Conservation (phyloP, 2,113 vertebrate genomes). For the Carassius auratus region DNA sequence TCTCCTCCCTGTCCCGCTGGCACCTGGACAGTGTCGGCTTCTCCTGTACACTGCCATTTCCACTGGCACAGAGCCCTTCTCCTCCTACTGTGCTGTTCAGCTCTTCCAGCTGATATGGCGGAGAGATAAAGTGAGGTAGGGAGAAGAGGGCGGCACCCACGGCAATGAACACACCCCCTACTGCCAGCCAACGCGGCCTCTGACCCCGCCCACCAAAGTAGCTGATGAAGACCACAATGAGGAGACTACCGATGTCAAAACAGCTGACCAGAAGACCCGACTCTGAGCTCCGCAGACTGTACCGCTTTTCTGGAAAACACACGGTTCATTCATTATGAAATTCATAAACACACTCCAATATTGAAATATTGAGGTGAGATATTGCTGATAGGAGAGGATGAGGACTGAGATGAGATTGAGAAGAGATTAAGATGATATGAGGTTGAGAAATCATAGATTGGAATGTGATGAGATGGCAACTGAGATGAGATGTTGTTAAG, state of each 20-base stretch:
- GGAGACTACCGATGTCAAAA: slow-evolving; percentile 95
- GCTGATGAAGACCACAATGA: slow-evolving; percentile 97
- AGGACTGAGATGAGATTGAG: no score
- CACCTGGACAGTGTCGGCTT: slow-evolving; percentile 73
- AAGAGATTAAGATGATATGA: no score
- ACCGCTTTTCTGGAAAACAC: slow-evolving; percentile 82
- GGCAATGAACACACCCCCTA: slow-evolving; percentile 91
- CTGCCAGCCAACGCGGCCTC: slow-evolving; percentile 92
- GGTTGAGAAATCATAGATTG: no score
- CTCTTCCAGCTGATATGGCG: slow-evolving; percentile 92
- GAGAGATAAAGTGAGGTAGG: slow-evolving; percentile 97
- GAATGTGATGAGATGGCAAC: no score
- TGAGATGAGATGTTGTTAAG: no score
- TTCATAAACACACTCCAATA: neutral
- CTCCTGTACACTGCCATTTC: slow-evolving; percentile 77
- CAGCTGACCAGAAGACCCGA: slow-evolving; percentile 97
- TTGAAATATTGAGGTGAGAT: neutral
- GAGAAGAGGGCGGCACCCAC: slow-evolving; percentile 91
- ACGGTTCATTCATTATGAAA: neutral
- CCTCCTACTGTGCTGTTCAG: slow-evolving; percentile 85
- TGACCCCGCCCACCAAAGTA: slow-evolving; percentile 94
- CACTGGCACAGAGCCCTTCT: slow-evolving; percentile 84
- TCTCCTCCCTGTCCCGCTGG: slow-evolving; percentile 82
- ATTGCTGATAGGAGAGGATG: neutral
- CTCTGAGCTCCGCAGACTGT: slow-evolving; percentile 94